Base-by-base conservation (phyloP, 2,888 invertebrate genomes). In the Netelia fuscicornis region DNA sequence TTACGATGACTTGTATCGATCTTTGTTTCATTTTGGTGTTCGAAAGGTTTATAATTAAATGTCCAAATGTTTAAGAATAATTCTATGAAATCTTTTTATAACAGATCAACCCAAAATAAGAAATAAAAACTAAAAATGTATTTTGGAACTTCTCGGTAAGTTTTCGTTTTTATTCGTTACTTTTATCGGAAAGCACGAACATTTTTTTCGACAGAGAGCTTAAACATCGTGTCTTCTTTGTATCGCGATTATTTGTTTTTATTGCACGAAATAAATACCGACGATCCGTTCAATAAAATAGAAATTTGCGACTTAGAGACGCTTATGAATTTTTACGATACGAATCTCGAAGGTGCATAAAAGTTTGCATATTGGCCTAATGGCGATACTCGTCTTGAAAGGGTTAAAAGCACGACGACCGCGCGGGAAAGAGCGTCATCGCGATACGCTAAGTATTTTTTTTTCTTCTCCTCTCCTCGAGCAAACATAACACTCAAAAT, bases 1-100 rank as follows among this genome's bases (percentile, higher is more conserved):
- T 79, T 72, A 79, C 56, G 20, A 79, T 71, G 65, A 79, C 65
- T 71, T 65, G 79, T 72, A 71, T 72, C 71, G 65, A 79, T 71
- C 64, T 64, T 65, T 71, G 71, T 72, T 79, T 72, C 42, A 56
- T 62, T 56, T 48, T 42, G 64, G 3, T 6, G 6, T 37, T 37
- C 6, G 37, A 37, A 6, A 6, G 0, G 37, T 1, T 37, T 37
- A 37, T 37, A 37, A 37, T 6, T 5, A 37, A 5, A 37, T 37
- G 1, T 6, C 6, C 6, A 37, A 37, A 6, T 37, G 5, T 0
- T 37, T 37, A 37, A 37, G 6, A 37, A 37, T 8, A 37, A 6
- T 37, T 8, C 8, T 37, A 8, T 37, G 37, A 37, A 37, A 37
- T 37, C 0, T 30, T 30, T 30, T 30, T 30, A 30, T 5, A 30